Evolutionary conservation across 2,797 vertebrate genomes (phyloP), one percentile per base, ranked within the genome.

Genomic region (Megaceryle alcyon): DNA sequence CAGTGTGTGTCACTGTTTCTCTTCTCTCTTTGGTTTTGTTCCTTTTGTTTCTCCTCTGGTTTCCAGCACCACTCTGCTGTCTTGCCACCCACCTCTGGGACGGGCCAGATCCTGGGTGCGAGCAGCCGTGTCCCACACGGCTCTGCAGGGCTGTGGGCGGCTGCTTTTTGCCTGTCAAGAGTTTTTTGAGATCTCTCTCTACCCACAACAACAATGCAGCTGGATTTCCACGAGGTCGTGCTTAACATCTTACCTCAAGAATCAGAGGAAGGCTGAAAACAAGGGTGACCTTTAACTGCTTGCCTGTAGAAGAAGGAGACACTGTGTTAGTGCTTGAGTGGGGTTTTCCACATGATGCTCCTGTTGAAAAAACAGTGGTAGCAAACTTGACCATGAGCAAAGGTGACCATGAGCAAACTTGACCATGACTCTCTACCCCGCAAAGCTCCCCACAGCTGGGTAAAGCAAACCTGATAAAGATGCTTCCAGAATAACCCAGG

Each of bases 191-290:
- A 33, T 56, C 39, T 85, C 49, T 37, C 35, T 56, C 46, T 25
- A 59, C 56, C 82, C 91, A 66, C 69, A 56, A 17, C 73, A 60
- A 31, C 31, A 73, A 69, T 2, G 26, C 39, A 53, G 56, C 4
- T 53, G 77, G 44, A 71, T 82, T 73, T 92, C 82, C 88, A 26
- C 61, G 10, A 6, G 1, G 1, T 8, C 80, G 60, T 51, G 61
- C 37, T 88, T 37, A 76, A 57, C 44, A 29, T 65, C 97, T 97
- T 94, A 98, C 98, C 98, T 98, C 98, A 95, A 98, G 96, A 68
- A 98, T 3, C 3, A 98, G 76, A 0, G 90, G 96, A 60, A 98
- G 94, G 73, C 94, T 95, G 95, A 97, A 86, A 68, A 84, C 84
- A 35, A 85, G 66, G 75, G 53, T 69, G 92, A 92, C n/a, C 86